Evolutionary conservation across 2,888 invertebrate species (phyloP).

Genomic region (Oscheius sp.): DNA sequence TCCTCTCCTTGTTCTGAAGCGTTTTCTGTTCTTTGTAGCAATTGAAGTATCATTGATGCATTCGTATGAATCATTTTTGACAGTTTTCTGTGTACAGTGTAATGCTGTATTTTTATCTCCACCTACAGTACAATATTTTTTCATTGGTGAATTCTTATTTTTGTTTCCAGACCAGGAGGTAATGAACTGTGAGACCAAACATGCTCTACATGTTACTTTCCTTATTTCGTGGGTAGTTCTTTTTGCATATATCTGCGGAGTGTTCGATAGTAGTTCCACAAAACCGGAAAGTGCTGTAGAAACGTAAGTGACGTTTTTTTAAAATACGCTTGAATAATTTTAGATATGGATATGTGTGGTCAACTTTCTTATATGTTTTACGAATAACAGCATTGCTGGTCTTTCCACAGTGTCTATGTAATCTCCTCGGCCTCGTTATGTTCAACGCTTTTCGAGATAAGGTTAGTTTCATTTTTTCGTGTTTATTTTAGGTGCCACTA

Average conservation of each 20-base stretch:
- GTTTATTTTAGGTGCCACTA: constrained; percentile 44
- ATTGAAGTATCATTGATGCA: too few relatives aligned
- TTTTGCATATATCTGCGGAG: constrained; percentile 65
- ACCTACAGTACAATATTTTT: neutral
- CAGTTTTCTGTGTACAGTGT: neutral
- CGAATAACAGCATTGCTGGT: constrained; percentile 68
- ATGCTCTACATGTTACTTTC: constrained; percentile 63
- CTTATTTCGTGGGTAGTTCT: constrained; percentile 64
- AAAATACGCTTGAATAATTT: too few relatives aligned
- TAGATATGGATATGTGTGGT: constrained; percentile 67
- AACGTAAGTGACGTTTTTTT: constrained; percentile 26
- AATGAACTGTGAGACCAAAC: constrained; percentile 64
- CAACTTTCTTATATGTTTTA: constrained; percentile 63
- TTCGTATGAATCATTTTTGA: too few relatives aligned
- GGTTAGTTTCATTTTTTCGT: constrained; percentile 21
- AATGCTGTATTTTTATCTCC: neutral
- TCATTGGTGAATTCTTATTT: neutral
- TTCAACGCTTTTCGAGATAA: constrained; percentile 87
- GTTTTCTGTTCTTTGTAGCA: neutral
- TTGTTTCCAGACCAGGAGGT: constrained; percentile 45
- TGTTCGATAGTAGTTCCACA: constrained; percentile 43
- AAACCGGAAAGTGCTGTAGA: constrained; percentile 49
- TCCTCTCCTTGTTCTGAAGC: neutral
- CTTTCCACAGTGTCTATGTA: constrained; percentile 70
- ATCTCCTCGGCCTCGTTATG: constrained; percentile 76